Conservation (phyloP, 2,888 invertebrate species). For the Polylopha cassiicola region DNA sequence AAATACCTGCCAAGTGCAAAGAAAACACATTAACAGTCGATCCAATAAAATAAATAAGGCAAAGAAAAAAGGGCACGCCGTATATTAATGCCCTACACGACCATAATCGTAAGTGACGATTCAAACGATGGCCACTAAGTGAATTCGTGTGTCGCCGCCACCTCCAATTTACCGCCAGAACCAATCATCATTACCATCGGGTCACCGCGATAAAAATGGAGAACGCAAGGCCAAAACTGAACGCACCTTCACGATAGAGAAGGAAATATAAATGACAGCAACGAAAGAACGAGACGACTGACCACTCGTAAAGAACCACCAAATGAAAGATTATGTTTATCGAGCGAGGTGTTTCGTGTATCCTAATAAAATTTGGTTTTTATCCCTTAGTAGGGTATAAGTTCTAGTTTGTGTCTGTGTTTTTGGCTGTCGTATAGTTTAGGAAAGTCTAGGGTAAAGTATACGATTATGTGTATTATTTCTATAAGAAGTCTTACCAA, state of each 20-base stretch:
- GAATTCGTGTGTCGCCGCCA: slow-evolving; percentile 71
- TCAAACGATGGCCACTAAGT: slow-evolving; percentile 49
- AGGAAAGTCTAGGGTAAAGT: background rate
- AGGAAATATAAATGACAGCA: slow-evolving; percentile 20
- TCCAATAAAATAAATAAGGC: slow-evolving; percentile 3
- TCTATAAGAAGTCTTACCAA: too few relatives aligned
- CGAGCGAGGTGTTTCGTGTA: slow-evolving; percentile 64
- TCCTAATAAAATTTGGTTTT: slow-evolving; percentile 64
- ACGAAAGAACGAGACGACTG: slow-evolving; percentile 37
- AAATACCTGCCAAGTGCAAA: too few relatives aligned
- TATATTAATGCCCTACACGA: slow-evolving; percentile 36
- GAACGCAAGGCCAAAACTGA: slow-evolving; percentile 24
- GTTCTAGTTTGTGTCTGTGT: slow-evolving; percentile 41
- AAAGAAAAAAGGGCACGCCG: slow-evolving; percentile 21
- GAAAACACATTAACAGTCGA: slow-evolving; percentile 13
- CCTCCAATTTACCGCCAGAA: slow-evolving; percentile 59
- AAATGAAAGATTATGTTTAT: slow-evolving; percentile 77
- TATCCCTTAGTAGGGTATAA: slow-evolving; percentile 51
- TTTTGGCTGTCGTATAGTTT: slow-evolving; percentile 6
- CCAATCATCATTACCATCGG: slow-evolving; percentile 68
- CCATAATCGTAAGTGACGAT: slow-evolving; percentile 33
- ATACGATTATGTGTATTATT: too few relatives aligned
- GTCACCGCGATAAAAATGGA: slow-evolving; percentile 36
- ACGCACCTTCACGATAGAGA: slow-evolving; percentile 53
- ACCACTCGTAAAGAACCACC: slow-evolving; percentile 60